These are phyloP conservation scores for Pyrrhia umbra DNA, from an alignment of 2,888 invertebrate species.

Conservation along the genomic window DNA sequence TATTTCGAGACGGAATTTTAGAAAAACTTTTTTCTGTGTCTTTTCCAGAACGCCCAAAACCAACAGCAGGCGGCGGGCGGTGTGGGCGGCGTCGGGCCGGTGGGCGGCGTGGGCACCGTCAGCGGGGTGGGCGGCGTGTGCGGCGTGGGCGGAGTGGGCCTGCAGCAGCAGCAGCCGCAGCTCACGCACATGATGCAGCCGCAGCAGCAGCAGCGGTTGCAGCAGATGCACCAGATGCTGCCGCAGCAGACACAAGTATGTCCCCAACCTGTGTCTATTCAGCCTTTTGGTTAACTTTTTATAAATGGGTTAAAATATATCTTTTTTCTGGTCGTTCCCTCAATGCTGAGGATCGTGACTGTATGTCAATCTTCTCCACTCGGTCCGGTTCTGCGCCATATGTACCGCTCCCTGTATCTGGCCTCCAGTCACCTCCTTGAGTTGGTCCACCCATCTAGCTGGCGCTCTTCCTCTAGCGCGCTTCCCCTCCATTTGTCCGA, in stretches of 20 bases:
- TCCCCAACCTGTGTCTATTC: neutral
- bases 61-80: conserved; percentile 82
- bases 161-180: conserved; percentile 85
- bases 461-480: too few relatives aligned
- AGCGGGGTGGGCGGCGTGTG: conserved; percentile 73
- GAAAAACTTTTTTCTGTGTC: neutral
- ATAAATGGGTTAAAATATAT: too few relatives aligned
- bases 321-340: too few relatives aligned
- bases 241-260: conserved; percentile 90
- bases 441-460: too few relatives aligned
- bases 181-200: conserved; percentile 91
- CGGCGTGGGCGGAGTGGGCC: conserved; percentile 78
- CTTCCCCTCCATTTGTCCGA: too few relatives aligned
- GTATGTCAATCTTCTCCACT: too few relatives aligned
- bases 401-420: too few relatives aligned
- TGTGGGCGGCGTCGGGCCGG: conserved; percentile 66
- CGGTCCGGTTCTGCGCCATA: too few relatives aligned
- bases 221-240: conserved; percentile 90
- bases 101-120: conserved; percentile 70
- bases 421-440: too few relatives aligned
- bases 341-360: too few relatives aligned
- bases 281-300: neutral
- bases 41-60: conserved; percentile 86
- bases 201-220: conserved; percentile 90
- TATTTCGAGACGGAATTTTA: neutral